Evolutionary conservation across 2,113 vertebrate species (phyloP).

Genomic region (Rafetus swinhoei): DNA sequence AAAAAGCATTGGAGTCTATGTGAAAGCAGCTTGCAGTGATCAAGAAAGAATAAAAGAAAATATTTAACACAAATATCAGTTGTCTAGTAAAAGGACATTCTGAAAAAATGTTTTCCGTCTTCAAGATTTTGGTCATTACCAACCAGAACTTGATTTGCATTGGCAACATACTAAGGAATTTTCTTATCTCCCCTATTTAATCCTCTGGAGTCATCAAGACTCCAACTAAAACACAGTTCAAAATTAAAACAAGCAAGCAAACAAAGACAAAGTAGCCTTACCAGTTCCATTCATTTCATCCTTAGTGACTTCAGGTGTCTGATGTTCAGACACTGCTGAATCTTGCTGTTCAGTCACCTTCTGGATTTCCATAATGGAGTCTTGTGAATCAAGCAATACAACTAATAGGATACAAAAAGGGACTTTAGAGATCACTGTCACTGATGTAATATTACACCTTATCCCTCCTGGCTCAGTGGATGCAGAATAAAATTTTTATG

Average conservation of each 20-base stretch:
- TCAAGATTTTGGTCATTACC: background rate
- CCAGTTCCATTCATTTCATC: conserved; percentile 74
- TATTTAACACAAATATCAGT: background rate
- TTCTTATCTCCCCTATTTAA: background rate
- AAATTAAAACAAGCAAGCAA: background rate
- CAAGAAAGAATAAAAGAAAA: background rate
- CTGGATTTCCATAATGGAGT: conserved; percentile 78
- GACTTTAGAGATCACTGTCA: background rate
- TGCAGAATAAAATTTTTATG: background rate
- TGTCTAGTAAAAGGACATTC: background rate
- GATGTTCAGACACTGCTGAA: conserved; percentile 14
- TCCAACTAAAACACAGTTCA: background rate
- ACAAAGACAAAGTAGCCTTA: conserved; percentile 35
- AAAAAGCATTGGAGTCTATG: background rate
- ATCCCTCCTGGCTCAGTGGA: background rate
- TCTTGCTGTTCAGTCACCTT: conserved; percentile 35
- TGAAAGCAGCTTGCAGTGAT: background rate
- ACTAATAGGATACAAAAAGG: conserved; percentile 74
- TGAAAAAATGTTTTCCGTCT: background rate
- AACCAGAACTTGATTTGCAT: background rate
- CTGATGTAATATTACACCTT: background rate
- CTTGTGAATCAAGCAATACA: conserved; percentile 87
- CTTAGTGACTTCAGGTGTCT: conserved; percentile 37
- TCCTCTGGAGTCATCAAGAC: background rate
- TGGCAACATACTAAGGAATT: background rate